Base-by-base conservation (phyloP, 2,113 vertebrate genomes). In the Amblyornis subalaris region DNA sequence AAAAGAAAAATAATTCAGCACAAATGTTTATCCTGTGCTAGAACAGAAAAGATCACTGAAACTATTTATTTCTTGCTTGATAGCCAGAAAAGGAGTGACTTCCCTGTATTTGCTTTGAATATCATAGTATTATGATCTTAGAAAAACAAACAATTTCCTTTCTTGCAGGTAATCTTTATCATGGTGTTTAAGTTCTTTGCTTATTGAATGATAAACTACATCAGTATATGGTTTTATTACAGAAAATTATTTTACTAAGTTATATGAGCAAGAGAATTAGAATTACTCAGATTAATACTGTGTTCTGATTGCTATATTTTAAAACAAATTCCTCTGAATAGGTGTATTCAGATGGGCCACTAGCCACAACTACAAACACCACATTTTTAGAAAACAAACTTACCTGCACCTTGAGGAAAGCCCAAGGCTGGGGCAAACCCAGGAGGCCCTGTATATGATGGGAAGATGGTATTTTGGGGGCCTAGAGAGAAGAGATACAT, bases 401-500 rank as follows among this genome's bases (percentile, higher is more conserved):
- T 93, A 98, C 98, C 97, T 97, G 97, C 33, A 95, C 92, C 96
- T 82, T 98, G 98, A 95, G 96, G 73, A 95, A 98, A 98, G 71
- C 96, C 94, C 75, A 98, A 74, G 51, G 96, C 47, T 64, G 98
- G 97, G 45, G 71, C 94, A 97, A 98, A 98, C 51, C 97, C 98
- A 96, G 96, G 77, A 94, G 97, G 76, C 57, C 96, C 98, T 70
- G 91, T 61, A 58, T 98, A 98, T 28, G 98, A 93, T 60, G 98
- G 96, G 36, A 98, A 97, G 72, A 98, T 84, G 36, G 96, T 92
- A 69, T 97, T 98, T 73, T 96, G 98, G 81, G 97, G 94, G 48
- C 97, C 98, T 99, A 85, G 35, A 93, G 65, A 80, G 21, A 86
- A 51, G 15, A 75, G 71, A 96, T 8, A 95, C 19, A 83, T 62